Conservation (phyloP, 2,113 vertebrate species). For the Hucho hucho region DNA sequence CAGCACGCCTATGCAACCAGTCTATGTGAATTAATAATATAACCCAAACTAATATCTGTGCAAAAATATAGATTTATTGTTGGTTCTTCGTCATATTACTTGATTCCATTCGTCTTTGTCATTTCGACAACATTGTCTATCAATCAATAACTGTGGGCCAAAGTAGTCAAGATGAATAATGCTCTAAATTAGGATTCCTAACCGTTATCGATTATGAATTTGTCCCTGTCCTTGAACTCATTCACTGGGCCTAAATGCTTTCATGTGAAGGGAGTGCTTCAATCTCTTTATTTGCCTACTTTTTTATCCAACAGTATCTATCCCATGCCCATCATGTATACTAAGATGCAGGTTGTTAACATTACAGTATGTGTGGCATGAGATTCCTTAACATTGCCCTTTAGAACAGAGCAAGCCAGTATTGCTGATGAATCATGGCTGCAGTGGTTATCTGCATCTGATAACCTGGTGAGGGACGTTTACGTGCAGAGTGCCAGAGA, state of each 20-base stretch:
- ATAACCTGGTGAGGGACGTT: constrained; percentile 25
- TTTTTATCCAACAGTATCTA: not conserved
- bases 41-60: not conserved
- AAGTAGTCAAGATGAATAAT: constrained; percentile 70
- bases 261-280: constrained; percentile 39
- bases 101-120: constrained; percentile 55
- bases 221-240: constrained; percentile 60
- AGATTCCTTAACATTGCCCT: constrained; percentile 36
- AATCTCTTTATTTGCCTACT: constrained; percentile 35
- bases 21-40: constrained; percentile 29
- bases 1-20: constrained; percentile 18
- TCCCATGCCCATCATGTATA: not conserved
- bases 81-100: constrained; percentile 8
- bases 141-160: constrained; percentile 60
- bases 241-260: constrained; percentile 43
- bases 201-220: constrained; percentile 68
- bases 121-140: constrained; percentile 50
- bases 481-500: constrained; percentile 32
- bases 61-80: not conserved
- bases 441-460: constrained; percentile 41
- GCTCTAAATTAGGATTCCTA: constrained; percentile 63
- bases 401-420: constrained; percentile 21
- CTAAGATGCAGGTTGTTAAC: constrained; percentile 12
- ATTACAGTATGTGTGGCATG: constrained; percentile 29
- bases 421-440: constrained; percentile 43